These are phyloP conservation scores for Drosophila erecta DNA, from an alignment of 1,140 invertebrate species.

Conservation along the genomic window DNA sequence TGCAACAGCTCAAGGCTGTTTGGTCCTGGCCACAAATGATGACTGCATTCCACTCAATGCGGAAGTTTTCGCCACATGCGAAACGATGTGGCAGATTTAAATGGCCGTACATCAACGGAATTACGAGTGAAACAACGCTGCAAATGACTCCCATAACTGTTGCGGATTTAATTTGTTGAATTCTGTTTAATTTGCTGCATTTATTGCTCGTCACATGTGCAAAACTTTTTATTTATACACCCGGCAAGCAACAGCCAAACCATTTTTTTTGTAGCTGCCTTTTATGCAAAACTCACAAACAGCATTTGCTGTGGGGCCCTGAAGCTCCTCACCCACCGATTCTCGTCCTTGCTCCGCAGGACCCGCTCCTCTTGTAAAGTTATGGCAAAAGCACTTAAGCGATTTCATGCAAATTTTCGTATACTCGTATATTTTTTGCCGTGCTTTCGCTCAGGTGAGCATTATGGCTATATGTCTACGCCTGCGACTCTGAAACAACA, in stretches of 20 bases:
- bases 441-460: conserved; percentile 74
- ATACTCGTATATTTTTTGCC: conserved; percentile 44
- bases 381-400: conserved; percentile 75
- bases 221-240: conserved; percentile 47
- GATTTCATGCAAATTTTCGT: conserved; percentile 75
- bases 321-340: too few relatives aligned
- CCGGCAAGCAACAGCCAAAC: conserved; percentile 21
- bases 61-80: conserved; percentile 43
- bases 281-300: conserved; percentile 33
- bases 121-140: conserved; percentile 15
- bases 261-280: conserved; percentile 37
- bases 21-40: conserved; percentile 23
- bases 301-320: conserved; percentile 18
- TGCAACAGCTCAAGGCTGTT: conserved; percentile 37
- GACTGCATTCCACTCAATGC: conserved; percentile 26
- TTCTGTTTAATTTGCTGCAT: conserved; percentile 69
- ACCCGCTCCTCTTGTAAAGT: conserved; percentile 47
- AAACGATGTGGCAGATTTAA: conserved; percentile 25
- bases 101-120: conserved; percentile 17
- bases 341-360: conserved; percentile 1
- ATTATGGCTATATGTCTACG: conserved; percentile 76
- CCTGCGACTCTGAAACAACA: conserved; percentile 35
- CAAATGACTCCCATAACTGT: conserved; percentile 24
- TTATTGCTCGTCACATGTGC: conserved; percentile 61
- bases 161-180: conserved; percentile 66